A percentile compares a stretch with the other conserved stretches of the same genome.
These are phyloP conservation scores for Drosophila kepulauana DNA, from an alignment of 1,140 invertebrate species.

Conservation along the genomic window DNA sequence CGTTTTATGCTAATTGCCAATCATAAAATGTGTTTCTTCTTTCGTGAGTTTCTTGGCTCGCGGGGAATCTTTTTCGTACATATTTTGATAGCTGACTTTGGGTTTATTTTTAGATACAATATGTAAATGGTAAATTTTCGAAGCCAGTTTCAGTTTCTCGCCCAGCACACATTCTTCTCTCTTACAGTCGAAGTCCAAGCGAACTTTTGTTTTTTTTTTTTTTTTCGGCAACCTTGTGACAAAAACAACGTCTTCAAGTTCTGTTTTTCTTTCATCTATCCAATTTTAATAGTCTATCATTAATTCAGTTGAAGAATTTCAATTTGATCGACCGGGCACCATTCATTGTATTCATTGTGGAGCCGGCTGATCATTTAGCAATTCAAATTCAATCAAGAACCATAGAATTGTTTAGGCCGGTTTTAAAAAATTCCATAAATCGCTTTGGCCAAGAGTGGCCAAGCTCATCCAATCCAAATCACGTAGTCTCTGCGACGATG, in stretches of 20 bases:
- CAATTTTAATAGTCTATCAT: conserved; percentile 62
- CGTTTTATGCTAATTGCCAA: conserved; percentile 73
- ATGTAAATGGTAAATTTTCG: conserved; percentile 25
- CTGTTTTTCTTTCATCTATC: conserved; percentile 46
- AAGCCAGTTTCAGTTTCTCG: conserved; percentile 5
- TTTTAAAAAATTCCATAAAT: conserved; percentile 49
- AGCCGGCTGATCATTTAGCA: conserved; percentile 62
- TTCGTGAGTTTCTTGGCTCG: neutral
- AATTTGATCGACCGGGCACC: conserved; percentile 61
- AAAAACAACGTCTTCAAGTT: conserved; percentile 40
- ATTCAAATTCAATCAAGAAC: conserved; percentile 75
- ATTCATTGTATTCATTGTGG: conserved; percentile 40
- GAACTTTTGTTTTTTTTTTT: conserved; percentile 48
- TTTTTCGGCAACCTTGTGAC: conserved; percentile 52
- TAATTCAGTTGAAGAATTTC: conserved; percentile 67
- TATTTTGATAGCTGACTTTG: conserved; percentile 40
- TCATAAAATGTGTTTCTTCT: conserved; percentile 57
- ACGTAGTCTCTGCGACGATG: conserved; percentile 2
- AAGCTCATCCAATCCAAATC: conserved; percentile 36
- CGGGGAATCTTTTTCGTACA: conserved; percentile 33
- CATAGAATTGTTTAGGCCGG: conserved; percentile 43
- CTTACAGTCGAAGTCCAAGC: conserved; percentile 19
- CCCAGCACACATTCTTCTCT: conserved; percentile 19
- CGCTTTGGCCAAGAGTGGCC: conserved; percentile 11
- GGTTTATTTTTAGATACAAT: conserved; percentile 43